Evolutionary conservation across 2,113 vertebrate species (phyloP).

Genomic region (Pipa parva): DNA sequence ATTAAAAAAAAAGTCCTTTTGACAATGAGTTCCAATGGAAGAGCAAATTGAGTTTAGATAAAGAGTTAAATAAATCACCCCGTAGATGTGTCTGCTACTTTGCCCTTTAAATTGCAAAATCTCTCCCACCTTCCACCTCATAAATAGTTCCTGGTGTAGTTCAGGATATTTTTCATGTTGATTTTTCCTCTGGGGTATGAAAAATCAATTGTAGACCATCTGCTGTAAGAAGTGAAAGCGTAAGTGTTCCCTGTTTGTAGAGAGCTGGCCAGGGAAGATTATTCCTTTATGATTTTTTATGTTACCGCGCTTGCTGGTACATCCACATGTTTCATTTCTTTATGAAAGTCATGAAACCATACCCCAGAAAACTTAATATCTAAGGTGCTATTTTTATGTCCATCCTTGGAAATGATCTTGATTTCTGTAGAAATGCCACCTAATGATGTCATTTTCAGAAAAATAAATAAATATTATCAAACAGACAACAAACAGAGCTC

Average conservation of each 20-base stretch:
- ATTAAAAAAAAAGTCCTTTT: no score
- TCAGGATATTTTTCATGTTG: conserved; percentile 24
- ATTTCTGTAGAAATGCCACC: no score
- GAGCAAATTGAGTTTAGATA: not conserved
- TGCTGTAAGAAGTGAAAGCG: conserved; percentile 25
- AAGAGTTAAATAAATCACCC: conserved; percentile 3
- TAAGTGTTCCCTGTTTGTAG: conserved; percentile 13
- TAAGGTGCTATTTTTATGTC: not conserved
- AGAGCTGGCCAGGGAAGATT: conserved; percentile 9
- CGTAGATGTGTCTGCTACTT: not conserved
- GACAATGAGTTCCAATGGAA: no score
- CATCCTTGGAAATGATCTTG: no score
- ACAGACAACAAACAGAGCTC: no score
- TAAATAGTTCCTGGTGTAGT: conserved; percentile 37
- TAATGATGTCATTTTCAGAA: no score
- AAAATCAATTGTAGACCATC: conserved; percentile 40
- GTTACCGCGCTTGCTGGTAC: not conserved
- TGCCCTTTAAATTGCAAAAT: conserved; percentile 15
- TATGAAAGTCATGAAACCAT: not conserved
- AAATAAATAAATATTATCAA: no score
- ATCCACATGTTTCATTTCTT: not conserved
- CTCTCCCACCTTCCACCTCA: conserved; percentile 47
- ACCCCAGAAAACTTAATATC: not conserved
- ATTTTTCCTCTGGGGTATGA: conserved; percentile 37
- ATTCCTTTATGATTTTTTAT: conserved; percentile 2